Evolutionary conservation across 2,797 vertebrate genomes (phyloP).

Genomic region (Tinamus major): DNA sequence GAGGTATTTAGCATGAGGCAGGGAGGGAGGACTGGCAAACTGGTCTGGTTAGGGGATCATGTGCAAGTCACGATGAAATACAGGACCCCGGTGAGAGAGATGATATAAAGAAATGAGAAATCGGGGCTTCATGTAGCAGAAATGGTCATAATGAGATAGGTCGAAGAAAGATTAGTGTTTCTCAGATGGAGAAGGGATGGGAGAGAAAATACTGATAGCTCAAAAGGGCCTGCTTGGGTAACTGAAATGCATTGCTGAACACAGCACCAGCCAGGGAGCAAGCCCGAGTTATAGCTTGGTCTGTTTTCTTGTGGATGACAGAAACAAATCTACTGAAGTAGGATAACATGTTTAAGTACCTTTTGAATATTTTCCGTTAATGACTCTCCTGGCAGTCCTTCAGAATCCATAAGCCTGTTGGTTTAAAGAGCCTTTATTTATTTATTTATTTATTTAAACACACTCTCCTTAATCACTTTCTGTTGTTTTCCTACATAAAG

Average conservation of each 20-base stretch:
- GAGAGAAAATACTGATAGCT: neutral
- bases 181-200: neutral
- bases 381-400: constrained; percentile 67
- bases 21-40: neutral
- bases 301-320: constrained; percentile 48
- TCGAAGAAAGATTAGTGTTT: neutral
- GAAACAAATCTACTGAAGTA: constrained; percentile 59
- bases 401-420: constrained; percentile 67
- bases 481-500: constrained; percentile 8
- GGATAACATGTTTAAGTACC: constrained; percentile 44
- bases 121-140: neutral
- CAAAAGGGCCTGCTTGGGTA: neutral
- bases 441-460: constrained; percentile 57
- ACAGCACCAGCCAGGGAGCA: neutral
- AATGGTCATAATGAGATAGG: neutral
- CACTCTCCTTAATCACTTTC: constrained; percentile 45
- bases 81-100: neutral
- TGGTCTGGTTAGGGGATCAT: neutral
- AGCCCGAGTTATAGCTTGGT: constrained; percentile 9
- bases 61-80: neutral
- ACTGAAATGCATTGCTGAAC: neutral
- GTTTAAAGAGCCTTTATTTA: constrained; percentile 45
- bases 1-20: neutral
- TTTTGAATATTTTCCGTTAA: constrained; percentile 66
- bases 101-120: neutral